These are phyloP conservation scores for Acropternis orthonyx DNA, from an alignment of 2,797 vertebrate genomes.

Conservation along the genomic window DNA sequence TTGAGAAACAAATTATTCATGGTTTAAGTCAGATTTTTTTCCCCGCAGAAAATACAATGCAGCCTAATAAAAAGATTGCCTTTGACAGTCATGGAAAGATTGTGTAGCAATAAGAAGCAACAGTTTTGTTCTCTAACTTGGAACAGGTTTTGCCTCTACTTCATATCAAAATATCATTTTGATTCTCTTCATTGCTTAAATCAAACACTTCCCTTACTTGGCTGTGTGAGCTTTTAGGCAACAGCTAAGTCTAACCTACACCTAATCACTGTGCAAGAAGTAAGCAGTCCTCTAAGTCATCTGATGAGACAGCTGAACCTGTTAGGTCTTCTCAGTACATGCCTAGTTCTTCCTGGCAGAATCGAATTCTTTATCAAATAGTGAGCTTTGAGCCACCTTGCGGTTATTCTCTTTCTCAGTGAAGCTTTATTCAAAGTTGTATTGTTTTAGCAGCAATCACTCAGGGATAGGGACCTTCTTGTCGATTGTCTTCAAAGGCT, in stretches of 20 bases:
- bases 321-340: not conserved
- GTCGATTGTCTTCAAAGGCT: not conserved
- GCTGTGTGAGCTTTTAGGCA: not conserved
- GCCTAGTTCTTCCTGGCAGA: not conserved
- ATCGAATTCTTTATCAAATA: not conserved
- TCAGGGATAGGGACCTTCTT: not conserved
- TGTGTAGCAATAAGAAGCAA: not conserved
- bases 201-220: not conserved
- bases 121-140: not conserved
- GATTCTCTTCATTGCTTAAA: not conserved
- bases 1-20: not conserved
- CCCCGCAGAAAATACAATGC: not conserved
- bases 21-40: not conserved
- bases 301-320: not conserved
- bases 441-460: not conserved
- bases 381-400: not conserved
- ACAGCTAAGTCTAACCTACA: not conserved
- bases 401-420: not conserved
- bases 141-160: not conserved
- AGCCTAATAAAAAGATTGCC: not conserved
- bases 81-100: not conserved
- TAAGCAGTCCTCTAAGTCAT: not conserved
- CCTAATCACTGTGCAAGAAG: not conserved
- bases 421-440: not conserved
- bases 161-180: not conserved